Percentiles rank a stretch among this genome's conserved stretches.
Conservation (phyloP, 1,140 invertebrate genomes). For the Phthorimaea operculella region DNA sequence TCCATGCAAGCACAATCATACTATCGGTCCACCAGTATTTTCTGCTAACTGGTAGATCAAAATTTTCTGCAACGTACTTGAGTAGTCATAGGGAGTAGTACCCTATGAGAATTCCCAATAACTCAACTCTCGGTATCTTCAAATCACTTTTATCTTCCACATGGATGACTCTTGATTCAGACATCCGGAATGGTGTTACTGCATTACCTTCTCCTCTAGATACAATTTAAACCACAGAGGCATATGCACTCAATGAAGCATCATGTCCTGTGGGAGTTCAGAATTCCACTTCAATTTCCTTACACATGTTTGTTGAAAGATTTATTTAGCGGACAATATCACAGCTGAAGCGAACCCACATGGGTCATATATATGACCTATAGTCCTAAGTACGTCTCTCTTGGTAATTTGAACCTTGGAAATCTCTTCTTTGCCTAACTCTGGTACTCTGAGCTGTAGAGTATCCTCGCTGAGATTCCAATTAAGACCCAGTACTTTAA, state of each 20-base stretch:
- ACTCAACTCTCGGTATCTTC: constrained; percentile 8
- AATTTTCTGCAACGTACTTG: neutral
- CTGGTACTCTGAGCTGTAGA: constrained; percentile 2
- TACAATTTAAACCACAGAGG: constrained; percentile 3
- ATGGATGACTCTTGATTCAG: constrained; percentile 4
- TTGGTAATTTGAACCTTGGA: neutral
- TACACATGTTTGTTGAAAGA: constrained; percentile 9
- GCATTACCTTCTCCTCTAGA: neutral
- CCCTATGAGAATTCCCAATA: constrained; percentile 4
- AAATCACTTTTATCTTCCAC: constrained; percentile 7
- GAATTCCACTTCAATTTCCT: constrained; percentile 10
- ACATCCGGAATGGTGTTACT: neutral
- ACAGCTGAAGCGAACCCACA: constrained; percentile 9
- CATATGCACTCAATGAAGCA: constrained; percentile 8
- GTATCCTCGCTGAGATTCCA: constrained; percentile 8
- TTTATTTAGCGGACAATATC: constrained; percentile 3
- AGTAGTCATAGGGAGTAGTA: constrained; percentile 12
- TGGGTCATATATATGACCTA: constrained; percentile 10
- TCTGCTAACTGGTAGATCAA: neutral
- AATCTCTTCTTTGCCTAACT: neutral
- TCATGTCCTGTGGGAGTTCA: constrained; percentile 6
- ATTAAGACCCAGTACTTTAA: constrained; percentile 4
- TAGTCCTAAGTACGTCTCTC: neutral
- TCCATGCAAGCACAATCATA: constrained; percentile 7
- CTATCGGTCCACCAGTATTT: constrained; percentile 9